Base-by-base conservation (phyloP, 2,888 invertebrate species). In the Dione vanillae region DNA sequence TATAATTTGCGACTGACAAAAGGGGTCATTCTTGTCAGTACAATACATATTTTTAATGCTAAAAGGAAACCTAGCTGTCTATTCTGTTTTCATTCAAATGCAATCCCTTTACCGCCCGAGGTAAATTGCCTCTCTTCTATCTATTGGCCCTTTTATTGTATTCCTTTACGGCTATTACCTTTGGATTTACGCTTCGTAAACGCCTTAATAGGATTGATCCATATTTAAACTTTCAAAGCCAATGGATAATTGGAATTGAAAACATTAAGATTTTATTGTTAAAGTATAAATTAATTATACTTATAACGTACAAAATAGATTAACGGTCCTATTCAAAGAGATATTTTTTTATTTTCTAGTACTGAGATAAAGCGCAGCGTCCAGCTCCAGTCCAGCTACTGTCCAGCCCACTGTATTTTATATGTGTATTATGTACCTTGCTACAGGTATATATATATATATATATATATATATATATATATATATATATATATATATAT, bases 151-250 rank as follows among this genome's bases (percentile, higher is more conserved):
- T 61, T 71, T 71, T 70, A 72, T 70, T 70, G 59, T 65, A 56
- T 56, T 40, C 65, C 65, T 71, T 71, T 73, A 73, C 49, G 70
- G 71, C 65, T 73, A 73, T 73, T 68, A 71, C 73, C 70, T 70
- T 71, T 37, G 61, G 68, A 70, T 71, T 71, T 73, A 71, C 71
- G 73, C 54, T 65, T 37, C 54, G 73, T 70, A 54, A 65, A 73
- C 67, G 52, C 45, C 45, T 65, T 68, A 73, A 73, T 73, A 66
- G 54, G 56, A 71, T 71, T 68, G 64, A 58, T 45, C 59, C 65
- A 67, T 65, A 70, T 73, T 70, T 65, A 68, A 68, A 65, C 19
- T 64, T 64, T 58, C 43, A 67, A 67, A 65, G 62, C 62, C 14
- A 37, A 37, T 27, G 45, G 45, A 7, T 8, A 12, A 27, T 47